phyloP scores from a whole-genome alignment of 1,140 invertebrate species.

The Pinna nobilis region DNA sequence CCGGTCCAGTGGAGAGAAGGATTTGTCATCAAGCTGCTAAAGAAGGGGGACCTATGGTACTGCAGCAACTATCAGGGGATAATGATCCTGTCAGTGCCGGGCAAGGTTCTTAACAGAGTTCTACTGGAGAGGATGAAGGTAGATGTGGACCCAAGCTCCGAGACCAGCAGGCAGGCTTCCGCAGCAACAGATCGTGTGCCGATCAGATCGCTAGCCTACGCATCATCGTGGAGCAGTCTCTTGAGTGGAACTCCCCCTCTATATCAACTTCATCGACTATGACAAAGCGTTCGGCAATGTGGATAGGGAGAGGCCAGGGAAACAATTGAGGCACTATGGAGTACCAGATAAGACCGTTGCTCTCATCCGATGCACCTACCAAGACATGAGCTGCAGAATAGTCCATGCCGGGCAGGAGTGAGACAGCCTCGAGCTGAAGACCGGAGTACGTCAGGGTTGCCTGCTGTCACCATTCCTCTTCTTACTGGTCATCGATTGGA shows the following conservation, averaged over 20 bases:
- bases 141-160: conserved; percentile 30
- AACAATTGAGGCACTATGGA: conserved; percentile 35
- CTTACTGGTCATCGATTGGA: conserved; percentile 40
- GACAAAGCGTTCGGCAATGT: conserved; percentile 61
- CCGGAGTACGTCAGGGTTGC: conserved; percentile 39
- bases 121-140: conserved; percentile 37
- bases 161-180: conserved; percentile 39
- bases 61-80: conserved; percentile 55
- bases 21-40: conserved; percentile 29
- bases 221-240: conserved; percentile 54
- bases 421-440: conserved; percentile 37
- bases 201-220: conserved; percentile 37
- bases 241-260: conserved; percentile 52
- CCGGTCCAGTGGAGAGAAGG: conserved; percentile 33
- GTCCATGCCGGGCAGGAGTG: conserved; percentile 35
- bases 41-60: conserved; percentile 42
- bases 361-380: conserved; percentile 25
- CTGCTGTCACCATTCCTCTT: conserved; percentile 31
- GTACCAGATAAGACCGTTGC: conserved; percentile 42
- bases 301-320: conserved; percentile 52
- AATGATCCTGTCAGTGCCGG: conserved; percentile 47
- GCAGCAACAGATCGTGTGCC: conserved; percentile 36
- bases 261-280: conserved; percentile 57
- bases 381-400: conserved; percentile 31
- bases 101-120: conserved; percentile 36